Evolutionary conservation across 2,797 vertebrate genomes (phyloP).

Genomic region (Phalanger gymnotis): DNA sequence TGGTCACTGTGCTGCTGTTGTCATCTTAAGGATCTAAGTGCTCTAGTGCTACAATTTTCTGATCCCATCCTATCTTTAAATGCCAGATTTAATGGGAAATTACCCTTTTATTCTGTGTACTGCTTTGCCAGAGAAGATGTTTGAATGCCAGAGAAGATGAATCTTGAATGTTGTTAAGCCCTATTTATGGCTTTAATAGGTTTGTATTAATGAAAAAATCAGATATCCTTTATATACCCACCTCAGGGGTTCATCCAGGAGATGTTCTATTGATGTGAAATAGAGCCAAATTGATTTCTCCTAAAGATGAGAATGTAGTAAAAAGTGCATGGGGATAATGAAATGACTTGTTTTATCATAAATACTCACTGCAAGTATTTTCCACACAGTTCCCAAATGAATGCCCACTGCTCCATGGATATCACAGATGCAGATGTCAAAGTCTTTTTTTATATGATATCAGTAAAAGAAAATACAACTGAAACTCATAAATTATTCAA

Average conservation of each 20-base stretch:
- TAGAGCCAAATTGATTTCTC: slow-evolving; percentile 64
- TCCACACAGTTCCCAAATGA: slow-evolving; percentile 48
- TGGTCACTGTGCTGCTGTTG: slow-evolving; percentile 45
- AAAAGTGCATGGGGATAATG: slow-evolving; percentile 47
- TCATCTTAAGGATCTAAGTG: slow-evolving; percentile 51
- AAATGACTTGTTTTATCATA: slow-evolving; percentile 58
- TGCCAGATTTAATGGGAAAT: slow-evolving; percentile 57
- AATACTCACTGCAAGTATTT: slow-evolving; percentile 39
- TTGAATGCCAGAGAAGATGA: too few species aligned
- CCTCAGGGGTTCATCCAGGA: slow-evolving; percentile 58
- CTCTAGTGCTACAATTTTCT: slow-evolving; percentile 42
- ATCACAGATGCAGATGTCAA: slow-evolving; percentile 42
- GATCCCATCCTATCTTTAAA: slow-evolving; percentile 53
- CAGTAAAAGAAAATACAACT: background rate
- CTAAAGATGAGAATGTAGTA: slow-evolving; percentile 59
- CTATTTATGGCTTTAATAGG: slow-evolving; percentile 69
- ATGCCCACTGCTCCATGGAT: slow-evolving; percentile 21
- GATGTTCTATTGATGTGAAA: slow-evolving; percentile 56
- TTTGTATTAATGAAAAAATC: slow-evolving; percentile 71
- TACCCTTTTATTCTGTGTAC: slow-evolving; percentile 40
- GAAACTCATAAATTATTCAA: background rate
- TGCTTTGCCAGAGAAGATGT: slow-evolving; percentile 40
- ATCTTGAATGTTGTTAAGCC: slow-evolving; percentile 60
- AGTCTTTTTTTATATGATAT: background rate
- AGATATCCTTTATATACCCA: slow-evolving; percentile 59